These are phyloP conservation scores for Capricornis sumatraensis DNA, from an alignment of 2,113 vertebrate genomes.

Conservation along the genomic window DNA sequence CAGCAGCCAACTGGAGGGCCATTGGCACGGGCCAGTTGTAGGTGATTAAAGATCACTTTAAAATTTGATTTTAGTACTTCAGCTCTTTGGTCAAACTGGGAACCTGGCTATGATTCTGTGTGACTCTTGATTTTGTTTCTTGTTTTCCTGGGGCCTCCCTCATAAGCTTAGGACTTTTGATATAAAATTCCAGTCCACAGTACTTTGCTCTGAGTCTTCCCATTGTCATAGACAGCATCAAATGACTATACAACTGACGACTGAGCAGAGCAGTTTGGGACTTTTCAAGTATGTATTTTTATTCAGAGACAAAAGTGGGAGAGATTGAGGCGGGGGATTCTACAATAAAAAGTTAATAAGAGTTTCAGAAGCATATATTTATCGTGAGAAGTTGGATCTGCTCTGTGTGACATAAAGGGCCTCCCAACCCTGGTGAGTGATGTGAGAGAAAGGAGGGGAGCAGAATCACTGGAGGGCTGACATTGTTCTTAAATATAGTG, in stretches of 20 bases:
- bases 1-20: neutral
- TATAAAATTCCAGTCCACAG: neutral
- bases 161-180: neutral
- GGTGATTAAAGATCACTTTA: constrained; percentile 14
- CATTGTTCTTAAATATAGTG: neutral
- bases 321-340: neutral
- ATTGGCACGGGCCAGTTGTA: neutral
- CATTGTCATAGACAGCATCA: neutral
- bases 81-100: neutral
- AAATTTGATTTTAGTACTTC: neutral
- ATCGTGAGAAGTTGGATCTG: neutral
- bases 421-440: neutral
- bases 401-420: neutral
- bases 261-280: neutral
- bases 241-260: neutral
- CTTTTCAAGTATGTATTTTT: neutral
- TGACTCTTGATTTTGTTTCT: neutral
- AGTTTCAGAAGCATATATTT: neutral
- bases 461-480: neutral
- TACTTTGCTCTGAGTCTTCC: neutral
- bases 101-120: neutral
- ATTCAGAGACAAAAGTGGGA: neutral
- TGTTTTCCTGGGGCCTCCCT: neutral
- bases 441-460: neutral
- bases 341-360: neutral